phyloP scores from a whole-genome alignment of 2,113 vertebrate species.

The Chaetura pelagica region DNA sequence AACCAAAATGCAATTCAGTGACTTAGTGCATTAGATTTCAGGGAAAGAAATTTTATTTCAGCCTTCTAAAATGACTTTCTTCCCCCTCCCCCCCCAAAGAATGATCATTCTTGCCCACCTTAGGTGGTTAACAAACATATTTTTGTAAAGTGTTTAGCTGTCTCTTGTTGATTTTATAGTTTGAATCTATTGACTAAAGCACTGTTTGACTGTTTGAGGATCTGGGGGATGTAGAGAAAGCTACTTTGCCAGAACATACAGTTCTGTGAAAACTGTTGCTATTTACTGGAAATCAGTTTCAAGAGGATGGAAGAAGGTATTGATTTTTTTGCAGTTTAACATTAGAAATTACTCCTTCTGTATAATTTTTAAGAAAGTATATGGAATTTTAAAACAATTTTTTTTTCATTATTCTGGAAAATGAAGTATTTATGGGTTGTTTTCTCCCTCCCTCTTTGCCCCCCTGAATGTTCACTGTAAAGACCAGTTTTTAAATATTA shows the following conservation, averaged over 20 bases:
- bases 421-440: too few species aligned
- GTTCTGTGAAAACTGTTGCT: background rate
- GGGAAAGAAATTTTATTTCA: background rate
- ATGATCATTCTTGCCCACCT: background rate
- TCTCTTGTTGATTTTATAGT: background rate
- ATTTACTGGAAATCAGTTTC: background rate
- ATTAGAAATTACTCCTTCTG: background rate
- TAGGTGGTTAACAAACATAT: background rate
- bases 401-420: background rate
- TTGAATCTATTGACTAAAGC: background rate
- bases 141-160: background rate
- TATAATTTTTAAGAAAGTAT: background rate
- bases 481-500: background rate
- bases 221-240: background rate
- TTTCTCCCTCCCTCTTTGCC: accelerated
- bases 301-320: accelerated
- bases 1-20: background rate
- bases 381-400: background rate
- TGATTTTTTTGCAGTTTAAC: background rate
- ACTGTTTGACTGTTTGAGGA: background rate
- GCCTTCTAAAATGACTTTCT: background rate
- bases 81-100: too few species aligned
- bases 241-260: background rate
- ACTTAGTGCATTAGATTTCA: background rate
- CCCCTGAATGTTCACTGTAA: accelerated